Evolutionary conservation across 1,140 invertebrate species (phyloP).

Genomic region (Sipha flava): DNA sequence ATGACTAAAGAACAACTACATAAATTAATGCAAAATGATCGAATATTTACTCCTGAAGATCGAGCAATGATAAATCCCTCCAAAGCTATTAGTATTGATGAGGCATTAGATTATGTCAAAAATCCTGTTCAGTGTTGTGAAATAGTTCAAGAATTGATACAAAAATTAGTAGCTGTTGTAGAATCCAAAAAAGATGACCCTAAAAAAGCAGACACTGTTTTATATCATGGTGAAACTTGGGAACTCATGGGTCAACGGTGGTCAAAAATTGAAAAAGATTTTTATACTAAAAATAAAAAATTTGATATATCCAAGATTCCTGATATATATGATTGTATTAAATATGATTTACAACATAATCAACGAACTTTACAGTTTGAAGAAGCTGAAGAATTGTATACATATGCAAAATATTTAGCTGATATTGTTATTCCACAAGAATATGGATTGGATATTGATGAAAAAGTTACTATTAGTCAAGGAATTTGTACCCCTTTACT

Average conservation of each 20-base stretch:
- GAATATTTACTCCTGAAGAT: constrained; percentile 81
- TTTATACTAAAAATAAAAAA: constrained; percentile 79
- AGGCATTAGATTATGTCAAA: constrained; percentile 89
- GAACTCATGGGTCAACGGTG: constrained; percentile 95
- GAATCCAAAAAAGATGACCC: constrained; percentile 75
- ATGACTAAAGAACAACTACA: constrained; percentile 93
- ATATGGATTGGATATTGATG: constrained; percentile 90
- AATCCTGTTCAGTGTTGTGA: constrained; percentile 93
- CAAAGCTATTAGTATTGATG: constrained; percentile 72
- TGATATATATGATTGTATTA: constrained; percentile 99
- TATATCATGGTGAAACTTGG: constrained; percentile 99
- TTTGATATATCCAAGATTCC: constrained; percentile 99
- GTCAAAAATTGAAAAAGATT: constrained; percentile 99
- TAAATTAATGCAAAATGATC: constrained; percentile 83
- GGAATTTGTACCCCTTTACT: constrained; percentile 94
- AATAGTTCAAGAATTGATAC: constrained; percentile 76
- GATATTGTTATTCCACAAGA: constrained; percentile 99
- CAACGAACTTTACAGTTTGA: constrained; percentile 89
- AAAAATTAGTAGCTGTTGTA: constrained; percentile 76
- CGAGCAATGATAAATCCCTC: constrained; percentile 81
- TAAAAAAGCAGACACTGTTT: constrained; percentile 78
- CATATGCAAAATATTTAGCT: constrained; percentile 88
- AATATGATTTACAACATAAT: constrained; percentile 98
- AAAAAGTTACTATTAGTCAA: constrained; percentile 94
- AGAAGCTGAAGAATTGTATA: constrained; percentile 88